These are phyloP conservation scores for Acrobasis suavella DNA, from an alignment of 2,888 invertebrate genomes.

Conservation along the genomic window DNA sequence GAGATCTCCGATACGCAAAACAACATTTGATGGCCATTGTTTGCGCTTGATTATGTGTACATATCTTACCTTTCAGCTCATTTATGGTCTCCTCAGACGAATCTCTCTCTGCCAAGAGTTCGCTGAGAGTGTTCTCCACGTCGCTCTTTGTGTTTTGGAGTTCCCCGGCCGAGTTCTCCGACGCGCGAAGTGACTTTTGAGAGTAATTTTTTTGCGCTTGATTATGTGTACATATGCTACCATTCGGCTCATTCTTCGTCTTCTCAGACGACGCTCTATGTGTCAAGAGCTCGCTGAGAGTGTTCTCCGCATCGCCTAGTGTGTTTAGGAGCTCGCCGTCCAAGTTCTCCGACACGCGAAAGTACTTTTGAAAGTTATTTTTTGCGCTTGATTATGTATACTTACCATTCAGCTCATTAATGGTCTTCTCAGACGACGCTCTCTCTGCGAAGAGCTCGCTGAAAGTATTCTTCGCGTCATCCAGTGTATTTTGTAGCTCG, in stretches of 20 bases:
- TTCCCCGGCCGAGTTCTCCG: constrained; percentile 91
- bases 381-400: too few species aligned
- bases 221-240: constrained; percentile 41
- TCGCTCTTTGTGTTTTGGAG: constrained; percentile 88
- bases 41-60: neutral
- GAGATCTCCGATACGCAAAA: constrained; percentile 88
- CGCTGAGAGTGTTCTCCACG: constrained; percentile 89
- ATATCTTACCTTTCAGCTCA: constrained; percentile 66
- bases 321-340: constrained; percentile 92
- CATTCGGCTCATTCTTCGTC: constrained; percentile 75
- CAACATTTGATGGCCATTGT: constrained; percentile 32
- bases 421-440: constrained; percentile 75
- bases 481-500: constrained; percentile 89
- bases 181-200: constrained; percentile 80
- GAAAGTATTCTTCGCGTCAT: constrained; percentile 88
- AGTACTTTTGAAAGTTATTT: too few species aligned
- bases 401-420: constrained; percentile 75
- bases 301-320: constrained; percentile 87
- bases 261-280: constrained; percentile 75
- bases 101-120: constrained; percentile 71
- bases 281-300: constrained; percentile 83
- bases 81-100: constrained; percentile 75
- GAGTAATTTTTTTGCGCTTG: constrained; percentile 79
- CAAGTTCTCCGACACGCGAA: constrained; percentile 88
- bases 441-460: constrained; percentile 78